These are phyloP conservation scores for Leptinotarsa peninsularis DNA, from an alignment of 2,888 invertebrate species.

Conservation along the genomic window DNA sequence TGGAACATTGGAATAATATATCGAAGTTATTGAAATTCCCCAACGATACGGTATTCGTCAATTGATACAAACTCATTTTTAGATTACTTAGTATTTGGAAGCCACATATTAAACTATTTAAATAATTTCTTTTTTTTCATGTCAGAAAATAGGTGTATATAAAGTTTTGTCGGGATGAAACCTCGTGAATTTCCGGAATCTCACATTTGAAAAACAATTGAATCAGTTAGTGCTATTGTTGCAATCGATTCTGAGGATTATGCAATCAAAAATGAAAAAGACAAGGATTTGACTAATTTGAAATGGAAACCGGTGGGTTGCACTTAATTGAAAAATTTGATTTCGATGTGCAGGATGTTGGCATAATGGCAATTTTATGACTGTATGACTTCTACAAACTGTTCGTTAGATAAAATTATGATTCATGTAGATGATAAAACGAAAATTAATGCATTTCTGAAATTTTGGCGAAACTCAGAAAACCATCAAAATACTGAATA, in stretches of 20 bases:
- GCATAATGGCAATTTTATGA: background rate
- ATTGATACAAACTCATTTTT: too few relatives aligned
- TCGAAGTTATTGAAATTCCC: too few relatives aligned
- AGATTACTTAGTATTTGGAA: too few relatives aligned
- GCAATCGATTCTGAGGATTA: background rate
- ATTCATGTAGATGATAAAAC: background rate
- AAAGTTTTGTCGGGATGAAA: background rate
- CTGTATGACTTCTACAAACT: background rate
- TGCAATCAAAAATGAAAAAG: background rate
- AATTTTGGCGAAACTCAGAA: background rate
- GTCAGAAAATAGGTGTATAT: background rate
- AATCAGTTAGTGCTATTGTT: background rate
- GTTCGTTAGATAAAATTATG: conserved; percentile 3
- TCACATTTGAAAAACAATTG: background rate
- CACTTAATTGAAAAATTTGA: background rate
- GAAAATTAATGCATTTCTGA: background rate
- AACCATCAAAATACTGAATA: background rate
- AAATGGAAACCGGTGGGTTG: background rate
- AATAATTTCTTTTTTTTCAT: too few relatives aligned
- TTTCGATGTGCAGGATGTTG: background rate
- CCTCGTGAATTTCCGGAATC: background rate
- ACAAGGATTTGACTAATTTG: background rate
- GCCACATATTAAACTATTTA: too few relatives aligned
- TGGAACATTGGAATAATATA: too few relatives aligned
- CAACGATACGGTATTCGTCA: too few relatives aligned